A percentile compares a stretch with the other conserved stretches of the same genome.
Evolutionary conservation across 2,113 vertebrate genomes (phyloP).

Genomic region (Dipodomys ordii): DNA sequence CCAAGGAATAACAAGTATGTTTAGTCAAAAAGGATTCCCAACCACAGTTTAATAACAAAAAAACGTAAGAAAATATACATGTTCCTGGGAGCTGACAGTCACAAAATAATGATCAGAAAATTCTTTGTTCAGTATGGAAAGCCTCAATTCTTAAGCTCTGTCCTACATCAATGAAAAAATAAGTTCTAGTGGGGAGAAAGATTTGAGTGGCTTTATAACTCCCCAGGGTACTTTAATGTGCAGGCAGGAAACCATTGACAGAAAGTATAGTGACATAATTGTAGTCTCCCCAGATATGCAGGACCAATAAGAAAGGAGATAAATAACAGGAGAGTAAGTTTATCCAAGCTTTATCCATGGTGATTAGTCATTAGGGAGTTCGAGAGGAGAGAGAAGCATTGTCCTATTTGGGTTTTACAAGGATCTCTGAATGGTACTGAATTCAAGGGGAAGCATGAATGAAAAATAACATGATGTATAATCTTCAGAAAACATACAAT

Average conservation of each 20-base stretch:
- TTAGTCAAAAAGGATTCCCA: not conserved
- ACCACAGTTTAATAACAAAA: not conserved
- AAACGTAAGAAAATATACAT: not conserved
- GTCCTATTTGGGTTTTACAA: not conserved
- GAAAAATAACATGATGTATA: not conserved
- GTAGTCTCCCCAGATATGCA: not conserved
- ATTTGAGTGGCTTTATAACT: not conserved
- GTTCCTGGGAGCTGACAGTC: not conserved
- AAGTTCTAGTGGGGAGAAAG: not conserved
- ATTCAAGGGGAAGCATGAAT: not conserved
- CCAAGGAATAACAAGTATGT: not conserved
- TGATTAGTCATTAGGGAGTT: not conserved
- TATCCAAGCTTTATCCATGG: not conserved
- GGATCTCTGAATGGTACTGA: not conserved
- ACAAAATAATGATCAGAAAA: not conserved
- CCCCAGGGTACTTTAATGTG: not conserved
- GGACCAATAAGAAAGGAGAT: not conserved
- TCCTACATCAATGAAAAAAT: not conserved
- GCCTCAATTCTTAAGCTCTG: rapidly evolving
- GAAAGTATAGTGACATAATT: not conserved
- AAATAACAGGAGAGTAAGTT: not conserved
- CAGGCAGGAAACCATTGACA: not conserved
- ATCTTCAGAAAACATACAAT: not conserved
- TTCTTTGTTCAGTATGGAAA: not conserved
- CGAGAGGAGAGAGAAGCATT: not conserved